phyloP scores from a whole-genome alignment of 2,888 invertebrate genomes.

The Ernsta delagoae region DNA sequence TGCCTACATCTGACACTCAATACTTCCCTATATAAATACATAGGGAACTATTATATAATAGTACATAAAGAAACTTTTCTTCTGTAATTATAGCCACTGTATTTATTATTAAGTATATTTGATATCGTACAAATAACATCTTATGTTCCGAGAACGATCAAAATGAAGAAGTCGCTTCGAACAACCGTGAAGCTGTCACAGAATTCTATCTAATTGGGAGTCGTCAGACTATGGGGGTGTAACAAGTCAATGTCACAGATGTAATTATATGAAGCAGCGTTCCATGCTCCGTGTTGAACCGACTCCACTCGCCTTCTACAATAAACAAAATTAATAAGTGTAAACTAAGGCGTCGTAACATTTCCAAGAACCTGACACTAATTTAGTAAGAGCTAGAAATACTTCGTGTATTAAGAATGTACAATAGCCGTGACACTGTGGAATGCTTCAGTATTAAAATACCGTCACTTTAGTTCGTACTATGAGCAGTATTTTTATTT shows the following conservation, averaged over 20 bases:
- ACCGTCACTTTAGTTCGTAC: no score
- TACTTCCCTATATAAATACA: no score
- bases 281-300: background rate
- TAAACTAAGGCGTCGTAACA: background rate
- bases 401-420: background rate
- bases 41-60: no score
- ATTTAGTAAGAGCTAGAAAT: background rate
- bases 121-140: no score
- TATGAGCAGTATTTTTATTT: no score
- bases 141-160: background rate
- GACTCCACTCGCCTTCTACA: background rate
- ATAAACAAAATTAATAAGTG: slow-evolving; percentile 1
- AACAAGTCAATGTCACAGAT: background rate
- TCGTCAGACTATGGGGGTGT: background rate
- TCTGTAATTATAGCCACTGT: no score
- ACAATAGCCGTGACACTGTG: no score
- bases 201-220: background rate
- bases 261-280: background rate
- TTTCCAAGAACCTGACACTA: slow-evolving; percentile 2
- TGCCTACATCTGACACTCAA: no score
- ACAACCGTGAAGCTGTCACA: background rate
- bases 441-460: no score
- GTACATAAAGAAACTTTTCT: no score
- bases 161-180: background rate
- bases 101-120: no score